Percentiles rank a stretch among this genome's conserved stretches.
Conservation (phyloP, 2,113 vertebrate genomes). For the Alexandromys fortis region DNA sequence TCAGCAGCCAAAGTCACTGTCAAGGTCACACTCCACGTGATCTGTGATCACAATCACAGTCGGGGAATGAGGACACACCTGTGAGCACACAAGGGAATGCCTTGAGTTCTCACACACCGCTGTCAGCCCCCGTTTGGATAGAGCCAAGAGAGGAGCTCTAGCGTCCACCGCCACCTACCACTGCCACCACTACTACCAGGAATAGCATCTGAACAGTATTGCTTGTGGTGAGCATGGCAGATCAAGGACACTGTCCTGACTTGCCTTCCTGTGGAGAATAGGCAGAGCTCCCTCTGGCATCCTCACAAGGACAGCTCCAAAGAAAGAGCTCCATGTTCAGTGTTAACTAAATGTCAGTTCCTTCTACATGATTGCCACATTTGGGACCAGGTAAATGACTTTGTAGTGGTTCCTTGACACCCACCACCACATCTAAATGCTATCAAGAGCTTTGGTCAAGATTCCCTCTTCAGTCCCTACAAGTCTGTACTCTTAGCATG, state of each 20-base stretch:
- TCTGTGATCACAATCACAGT: background rate
- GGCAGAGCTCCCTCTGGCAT: background rate
- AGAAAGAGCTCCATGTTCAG: background rate
- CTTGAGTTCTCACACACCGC: background rate
- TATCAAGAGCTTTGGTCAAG: background rate
- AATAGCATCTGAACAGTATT: background rate
- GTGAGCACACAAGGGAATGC: background rate
- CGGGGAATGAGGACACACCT: background rate
- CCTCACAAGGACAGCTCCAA: background rate
- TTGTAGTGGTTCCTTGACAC: background rate
- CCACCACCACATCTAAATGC: background rate
- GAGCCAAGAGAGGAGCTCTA: background rate
- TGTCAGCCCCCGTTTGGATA: background rate
- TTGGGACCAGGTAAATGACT: background rate
- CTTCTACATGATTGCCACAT: background rate
- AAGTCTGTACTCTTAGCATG: background rate
- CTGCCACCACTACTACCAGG: no score
- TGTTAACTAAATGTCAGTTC: background rate
- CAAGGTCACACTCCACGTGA: background rate
- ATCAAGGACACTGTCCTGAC: background rate
- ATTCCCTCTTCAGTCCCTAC: background rate
- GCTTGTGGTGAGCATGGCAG: no score
- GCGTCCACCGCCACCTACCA: accelerated
- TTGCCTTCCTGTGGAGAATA: background rate
- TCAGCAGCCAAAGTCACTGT: background rate